These are phyloP conservation scores for Agonopterix arenella DNA, from an alignment of 2,888 invertebrate species.

Conservation along the genomic window DNA sequence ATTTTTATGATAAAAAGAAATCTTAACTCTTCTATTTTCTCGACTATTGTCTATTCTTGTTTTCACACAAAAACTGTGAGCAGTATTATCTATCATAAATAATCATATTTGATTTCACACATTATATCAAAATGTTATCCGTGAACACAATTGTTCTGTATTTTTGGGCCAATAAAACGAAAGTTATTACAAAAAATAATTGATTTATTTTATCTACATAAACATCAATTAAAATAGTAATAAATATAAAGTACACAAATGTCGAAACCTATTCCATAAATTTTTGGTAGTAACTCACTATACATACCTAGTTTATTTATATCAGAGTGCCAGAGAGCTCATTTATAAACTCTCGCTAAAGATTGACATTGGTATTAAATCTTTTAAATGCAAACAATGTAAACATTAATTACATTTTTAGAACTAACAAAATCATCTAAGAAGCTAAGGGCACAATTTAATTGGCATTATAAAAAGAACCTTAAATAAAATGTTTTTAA, in stretches of 20 bases:
- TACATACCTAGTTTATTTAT: background rate
- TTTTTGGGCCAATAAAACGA: conserved; percentile 1
- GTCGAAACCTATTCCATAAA: background rate
- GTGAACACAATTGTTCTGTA: background rate
- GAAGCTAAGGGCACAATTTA: too few relatives aligned
- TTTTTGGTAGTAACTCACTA: conserved; percentile 2
- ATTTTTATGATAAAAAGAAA: conserved; percentile 2
- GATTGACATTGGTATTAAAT: too few relatives aligned
- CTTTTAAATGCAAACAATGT: too few relatives aligned
- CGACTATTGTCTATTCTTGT: background rate
- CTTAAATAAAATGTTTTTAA: too few relatives aligned
- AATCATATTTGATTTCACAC: too few relatives aligned
- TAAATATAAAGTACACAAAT: conserved; percentile 7
- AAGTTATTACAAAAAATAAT: conserved; percentile 4
- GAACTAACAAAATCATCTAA: too few relatives aligned
- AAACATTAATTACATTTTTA: too few relatives aligned
- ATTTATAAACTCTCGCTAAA: background rate
- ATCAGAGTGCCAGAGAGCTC: background rate
- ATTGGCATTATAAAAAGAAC: too few relatives aligned
- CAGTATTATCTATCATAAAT: too few relatives aligned
- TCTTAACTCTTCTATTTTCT: background rate
- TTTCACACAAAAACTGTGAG: background rate
- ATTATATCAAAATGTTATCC: too few relatives aligned
- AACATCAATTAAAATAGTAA: conserved; percentile 9
- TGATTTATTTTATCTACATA: conserved; percentile 19